Conservation (phyloP, 2,888 invertebrate species). For the Chydorus sphaericus region DNA sequence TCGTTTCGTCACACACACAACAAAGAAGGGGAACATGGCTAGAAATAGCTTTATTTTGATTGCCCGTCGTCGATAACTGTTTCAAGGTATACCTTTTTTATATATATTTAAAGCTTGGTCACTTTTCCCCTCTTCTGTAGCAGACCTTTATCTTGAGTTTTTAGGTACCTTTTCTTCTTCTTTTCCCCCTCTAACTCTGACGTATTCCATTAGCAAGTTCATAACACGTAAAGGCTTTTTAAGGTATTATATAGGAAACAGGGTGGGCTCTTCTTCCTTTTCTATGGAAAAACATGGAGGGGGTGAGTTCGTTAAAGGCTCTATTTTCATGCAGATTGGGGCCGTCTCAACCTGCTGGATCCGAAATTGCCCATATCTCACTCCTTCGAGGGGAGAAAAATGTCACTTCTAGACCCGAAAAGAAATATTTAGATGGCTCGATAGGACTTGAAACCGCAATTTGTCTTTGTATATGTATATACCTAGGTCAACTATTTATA, state of each 20-base stretch:
- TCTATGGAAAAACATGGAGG: not conserved
- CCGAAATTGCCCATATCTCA: not conserved
- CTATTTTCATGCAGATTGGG: slow-evolving; percentile 3
- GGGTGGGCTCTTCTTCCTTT: not conserved
- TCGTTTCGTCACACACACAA: too few relatives aligned
- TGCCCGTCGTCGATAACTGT: too few relatives aligned
- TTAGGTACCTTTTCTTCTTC: not conserved
- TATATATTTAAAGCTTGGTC: too few relatives aligned
- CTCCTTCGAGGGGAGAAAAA: not conserved
- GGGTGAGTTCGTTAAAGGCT: not conserved
- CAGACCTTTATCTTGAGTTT: not conserved
- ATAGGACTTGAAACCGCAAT: slow-evolving; percentile 1
- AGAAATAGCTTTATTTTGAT: too few relatives aligned
- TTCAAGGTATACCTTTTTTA: too few relatives aligned
- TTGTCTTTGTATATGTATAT: too few relatives aligned
- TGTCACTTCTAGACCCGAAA: too few relatives aligned
- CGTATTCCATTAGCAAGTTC: slow-evolving; percentile 8
- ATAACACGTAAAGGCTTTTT: slow-evolving; percentile 11
- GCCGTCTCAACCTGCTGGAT: not conserved
- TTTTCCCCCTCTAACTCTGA: not conserved
- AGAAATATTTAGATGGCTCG: too few relatives aligned
- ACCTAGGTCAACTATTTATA: not conserved
- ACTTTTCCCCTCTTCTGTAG: too few relatives aligned
- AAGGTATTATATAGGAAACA: not conserved
- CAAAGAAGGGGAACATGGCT: too few relatives aligned